Conservation (phyloP, 2,113 vertebrate genomes). For the Eubucco bourcierii region DNA sequence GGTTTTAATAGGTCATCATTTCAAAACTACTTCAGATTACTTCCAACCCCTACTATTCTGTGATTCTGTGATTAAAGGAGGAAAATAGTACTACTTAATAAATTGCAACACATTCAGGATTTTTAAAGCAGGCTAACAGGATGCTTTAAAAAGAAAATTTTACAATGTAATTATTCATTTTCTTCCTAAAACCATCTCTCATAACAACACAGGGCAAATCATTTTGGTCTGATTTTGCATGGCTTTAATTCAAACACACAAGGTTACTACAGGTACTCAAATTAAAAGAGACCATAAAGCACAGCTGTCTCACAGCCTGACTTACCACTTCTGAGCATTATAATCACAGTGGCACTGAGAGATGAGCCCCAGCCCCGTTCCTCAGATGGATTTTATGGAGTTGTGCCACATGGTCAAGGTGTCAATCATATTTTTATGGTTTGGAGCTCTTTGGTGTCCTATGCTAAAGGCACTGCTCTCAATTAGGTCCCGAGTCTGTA, state of each 20-base stretch:
- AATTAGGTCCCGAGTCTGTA: neutral
- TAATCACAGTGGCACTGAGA: neutral
- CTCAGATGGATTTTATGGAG: neutral
- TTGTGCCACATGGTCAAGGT: neutral
- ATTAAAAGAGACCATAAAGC: neutral
- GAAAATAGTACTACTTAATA: neutral
- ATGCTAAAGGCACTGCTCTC: neutral
- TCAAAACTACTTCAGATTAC: neutral
- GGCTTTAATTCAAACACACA: neutral
- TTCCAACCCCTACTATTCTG: too few relatives aligned
- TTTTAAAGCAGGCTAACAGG: neutral
- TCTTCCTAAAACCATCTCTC: neutral
- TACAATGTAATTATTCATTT: neutral
- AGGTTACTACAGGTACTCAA: neutral
- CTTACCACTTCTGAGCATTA: neutral
- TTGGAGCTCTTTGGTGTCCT: neutral
- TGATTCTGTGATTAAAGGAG: neutral
- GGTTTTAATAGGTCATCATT: neutral
- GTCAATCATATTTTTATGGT: neutral
- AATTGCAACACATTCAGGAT: neutral
- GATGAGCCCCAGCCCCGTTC: neutral
- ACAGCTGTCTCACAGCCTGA: neutral
- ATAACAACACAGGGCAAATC: fast-evolving
- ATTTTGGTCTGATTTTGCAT: neutral
- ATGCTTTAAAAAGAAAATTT: too few relatives aligned